Percentiles rank a stretch among this genome's conserved stretches.
Evolutionary conservation across 1,140 invertebrate species (phyloP).

Genomic region (Bacillus rossius): DNA sequence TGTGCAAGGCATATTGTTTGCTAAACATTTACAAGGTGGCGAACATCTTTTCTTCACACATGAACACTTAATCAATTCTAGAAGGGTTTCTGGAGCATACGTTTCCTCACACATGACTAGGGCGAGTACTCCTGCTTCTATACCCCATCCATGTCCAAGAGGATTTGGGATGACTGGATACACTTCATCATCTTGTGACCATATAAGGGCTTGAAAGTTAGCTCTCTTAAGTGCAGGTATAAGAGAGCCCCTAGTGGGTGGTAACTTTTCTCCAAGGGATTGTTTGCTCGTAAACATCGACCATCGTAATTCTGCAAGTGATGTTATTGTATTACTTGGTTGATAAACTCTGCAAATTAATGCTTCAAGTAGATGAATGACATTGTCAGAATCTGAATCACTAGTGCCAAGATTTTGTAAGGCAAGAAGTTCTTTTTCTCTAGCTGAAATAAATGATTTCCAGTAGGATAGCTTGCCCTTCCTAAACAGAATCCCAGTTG

Average conservation of each 20-base stretch:
- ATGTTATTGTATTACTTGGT: not conserved
- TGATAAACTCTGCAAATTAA: no score
- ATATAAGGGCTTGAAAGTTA: conserved; percentile 2
- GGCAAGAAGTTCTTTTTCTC: no score
- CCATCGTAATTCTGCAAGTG: conserved; percentile 10
- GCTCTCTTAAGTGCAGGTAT: conserved; percentile 6
- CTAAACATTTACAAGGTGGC: conserved; percentile 12
- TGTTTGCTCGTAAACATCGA: conserved; percentile 6
- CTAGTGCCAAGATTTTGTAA: no score
- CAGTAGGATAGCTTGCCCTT: no score
- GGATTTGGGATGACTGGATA: not conserved
- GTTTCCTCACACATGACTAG: not conserved
- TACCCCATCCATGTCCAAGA: conserved; percentile 1
- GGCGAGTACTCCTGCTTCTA: not conserved
- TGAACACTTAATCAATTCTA: conserved; percentile 4
- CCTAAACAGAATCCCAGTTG: no score
- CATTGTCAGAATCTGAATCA: no score
- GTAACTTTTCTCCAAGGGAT: conserved; percentile 3
- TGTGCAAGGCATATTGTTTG: conserved; percentile 1
- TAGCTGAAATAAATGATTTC: no score
- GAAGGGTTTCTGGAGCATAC: conserved; percentile 8
- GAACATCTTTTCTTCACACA: conserved; percentile 2
- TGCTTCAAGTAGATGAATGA: no score
- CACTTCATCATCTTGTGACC: not conserved
- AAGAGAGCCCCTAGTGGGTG: not conserved